These are phyloP conservation scores for Panopea generosa DNA, from an alignment of 2,888 invertebrate genomes.

Conservation along the genomic window DNA sequence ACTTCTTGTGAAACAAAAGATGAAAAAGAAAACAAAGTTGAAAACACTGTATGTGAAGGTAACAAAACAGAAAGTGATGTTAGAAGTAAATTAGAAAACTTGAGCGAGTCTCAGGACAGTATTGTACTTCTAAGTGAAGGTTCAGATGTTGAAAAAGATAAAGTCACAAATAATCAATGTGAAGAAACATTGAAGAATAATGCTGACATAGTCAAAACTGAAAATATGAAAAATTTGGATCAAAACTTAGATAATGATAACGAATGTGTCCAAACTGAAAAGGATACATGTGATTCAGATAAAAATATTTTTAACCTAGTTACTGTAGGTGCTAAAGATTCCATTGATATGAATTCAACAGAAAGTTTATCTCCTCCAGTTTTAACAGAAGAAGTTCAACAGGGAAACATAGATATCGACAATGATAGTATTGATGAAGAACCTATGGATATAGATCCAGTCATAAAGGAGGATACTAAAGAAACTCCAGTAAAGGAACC, in stretches of 20 bases:
- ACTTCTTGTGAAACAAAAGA: neutral
- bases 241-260: no score
- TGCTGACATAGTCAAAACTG: neutral
- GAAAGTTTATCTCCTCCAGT: conserved; percentile 18
- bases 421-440: conserved; percentile 8
- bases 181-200: neutral
- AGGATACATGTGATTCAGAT: no score
- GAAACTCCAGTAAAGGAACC: no score
- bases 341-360: no score
- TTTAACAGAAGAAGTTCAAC: conserved; percentile 16
- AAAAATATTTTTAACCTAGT: no score
- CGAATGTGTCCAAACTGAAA: no score
- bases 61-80: conserved; percentile 1
- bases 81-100: neutral
- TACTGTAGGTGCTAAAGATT: no score
- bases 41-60: neutral
- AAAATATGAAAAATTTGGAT: neutral
- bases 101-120: conserved; percentile 4
- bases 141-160: no score
- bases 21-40: neutral
- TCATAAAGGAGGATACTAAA: no score
- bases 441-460: conserved; percentile 12
- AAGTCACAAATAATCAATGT: neutral
- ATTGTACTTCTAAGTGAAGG: no score
- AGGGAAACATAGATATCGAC: conserved; percentile 1